phyloP scores from a whole-genome alignment of 2,113 vertebrate species.

The Tenrec ecaudatus region DNA sequence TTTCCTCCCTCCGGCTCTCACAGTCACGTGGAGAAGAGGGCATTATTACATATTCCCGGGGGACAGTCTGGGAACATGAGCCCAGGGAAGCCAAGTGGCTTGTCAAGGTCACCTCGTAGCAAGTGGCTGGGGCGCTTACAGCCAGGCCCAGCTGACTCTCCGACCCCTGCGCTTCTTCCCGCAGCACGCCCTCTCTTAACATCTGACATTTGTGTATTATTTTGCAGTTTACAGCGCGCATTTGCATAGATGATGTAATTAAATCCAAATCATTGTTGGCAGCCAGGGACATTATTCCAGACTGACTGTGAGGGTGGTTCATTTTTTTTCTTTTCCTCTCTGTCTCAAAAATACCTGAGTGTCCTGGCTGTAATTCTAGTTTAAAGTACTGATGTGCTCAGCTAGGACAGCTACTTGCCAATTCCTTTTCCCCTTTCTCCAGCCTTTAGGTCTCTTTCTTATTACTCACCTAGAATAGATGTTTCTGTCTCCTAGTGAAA shows the following conservation, averaged over 20 bases:
- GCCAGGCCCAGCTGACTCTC: not conserved
- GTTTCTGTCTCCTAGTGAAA: not conserved
- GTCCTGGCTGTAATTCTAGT: not conserved
- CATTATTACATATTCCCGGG: not conserved
- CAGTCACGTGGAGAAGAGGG: not conserved
- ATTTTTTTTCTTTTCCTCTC: not conserved
- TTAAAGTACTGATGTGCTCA: not conserved
- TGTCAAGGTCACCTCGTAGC: not conserved
- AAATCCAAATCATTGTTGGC: conserved; percentile 62
- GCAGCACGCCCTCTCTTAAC: not conserved
- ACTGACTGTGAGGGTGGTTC: not conserved
- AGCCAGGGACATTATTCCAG: conserved; percentile 40
- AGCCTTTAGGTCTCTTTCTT: conserved; percentile 50
- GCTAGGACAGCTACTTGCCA: not conserved
- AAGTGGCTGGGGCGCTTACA: not conserved
- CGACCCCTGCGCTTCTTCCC: not conserved
- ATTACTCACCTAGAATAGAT: not conserved
- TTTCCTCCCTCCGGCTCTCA: not conserved
- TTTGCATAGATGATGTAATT: conserved; percentile 61
- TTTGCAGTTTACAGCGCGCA: conserved; percentile 48
- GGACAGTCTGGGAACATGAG: not conserved
- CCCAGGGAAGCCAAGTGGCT: not conserved
- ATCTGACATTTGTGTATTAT: conserved; percentile 44
- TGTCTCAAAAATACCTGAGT: conserved; percentile 14
- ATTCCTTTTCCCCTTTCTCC: conserved; percentile 14